Base-by-base conservation (phyloP, 2,888 invertebrate genomes). In the Malacosoma neustria region DNA sequence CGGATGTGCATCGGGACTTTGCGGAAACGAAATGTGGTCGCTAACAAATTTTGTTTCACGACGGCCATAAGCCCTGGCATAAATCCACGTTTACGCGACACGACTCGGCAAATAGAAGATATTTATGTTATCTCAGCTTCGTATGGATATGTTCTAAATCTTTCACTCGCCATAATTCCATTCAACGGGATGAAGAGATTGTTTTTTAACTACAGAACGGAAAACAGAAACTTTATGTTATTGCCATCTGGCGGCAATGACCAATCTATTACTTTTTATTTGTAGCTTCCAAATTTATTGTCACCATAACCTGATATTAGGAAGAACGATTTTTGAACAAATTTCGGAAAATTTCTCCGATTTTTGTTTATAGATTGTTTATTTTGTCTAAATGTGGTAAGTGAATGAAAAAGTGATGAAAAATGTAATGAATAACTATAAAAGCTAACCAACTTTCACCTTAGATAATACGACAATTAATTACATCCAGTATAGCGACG, bases 41-140 rank as follows among this genome's bases (percentile, higher is more conserved):
- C 22, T 9, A 22, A 47, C 46, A 49, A 51, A 47, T 47, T 47
- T 37, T 42, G 44, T 42, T 40, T 35, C 48, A 37, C 42, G 38
- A 22, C 22, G 22, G 22, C 22, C 22, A 22, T 43, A 47, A 41
- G 33, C 46, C 33, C 29, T 36, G 41, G 37, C 43, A 40, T 51
- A 49, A 51, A 48, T 49, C 51, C 44, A 33, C 42, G 41, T 42
- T 40, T 38, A 39, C 36, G 35, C 39, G 35, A 35, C 36, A 12
- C 29, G 34, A 38, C 39, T 40, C 46, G 40, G 46, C 51, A 49
- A 46, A 48, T 37, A 48, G 42, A 41, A 39, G 45, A 45, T 46
- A 39, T 48, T 40, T 38, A 34, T 41, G 41, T 42, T 41, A 35
- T 32, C 22, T 43, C 36, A 42, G 46, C 41, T 15, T 40, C 36